phyloP scores from a whole-genome alignment of 2,113 vertebrate species.

The Anthoscopus minutus region DNA sequence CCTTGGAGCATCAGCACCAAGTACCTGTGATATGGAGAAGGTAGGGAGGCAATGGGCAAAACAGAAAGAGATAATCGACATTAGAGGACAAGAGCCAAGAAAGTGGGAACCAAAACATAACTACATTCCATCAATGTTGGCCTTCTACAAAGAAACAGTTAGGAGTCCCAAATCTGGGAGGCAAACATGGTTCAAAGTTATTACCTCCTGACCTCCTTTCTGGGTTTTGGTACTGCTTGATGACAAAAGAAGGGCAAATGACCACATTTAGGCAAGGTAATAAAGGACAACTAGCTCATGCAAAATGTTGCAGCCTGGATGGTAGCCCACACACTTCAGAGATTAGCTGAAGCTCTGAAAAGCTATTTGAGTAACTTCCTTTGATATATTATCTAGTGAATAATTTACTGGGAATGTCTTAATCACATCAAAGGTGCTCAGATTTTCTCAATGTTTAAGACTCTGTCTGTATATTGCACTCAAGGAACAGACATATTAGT shows the following conservation, averaged over 20 bases:
- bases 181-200: not conserved
- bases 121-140: not conserved
- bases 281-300: not conserved
- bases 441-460: not conserved
- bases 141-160: not conserved
- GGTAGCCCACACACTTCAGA: not conserved
- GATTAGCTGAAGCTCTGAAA: slow-evolving; percentile 30
- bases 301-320: not conserved
- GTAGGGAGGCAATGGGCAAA: not conserved
- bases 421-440: slow-evolving; percentile 36
- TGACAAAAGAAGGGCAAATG: not conserved
- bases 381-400: slow-evolving; percentile 52
- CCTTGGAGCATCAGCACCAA: not conserved
- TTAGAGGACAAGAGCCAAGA: not conserved
- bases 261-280: not conserved
- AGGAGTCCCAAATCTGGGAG: not conserved
- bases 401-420: slow-evolving; percentile 37
- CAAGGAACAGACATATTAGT: not conserved
- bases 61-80: not conserved
- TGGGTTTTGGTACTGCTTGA: not conserved
- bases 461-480: not conserved
- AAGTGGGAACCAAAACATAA: not conserved
- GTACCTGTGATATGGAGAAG: not conserved
- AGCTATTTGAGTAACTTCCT: slow-evolving; percentile 12
- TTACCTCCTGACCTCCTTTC: not conserved